Conservation (phyloP, 2,113 vertebrate genomes). For the Brienomyrus longianalis region DNA sequence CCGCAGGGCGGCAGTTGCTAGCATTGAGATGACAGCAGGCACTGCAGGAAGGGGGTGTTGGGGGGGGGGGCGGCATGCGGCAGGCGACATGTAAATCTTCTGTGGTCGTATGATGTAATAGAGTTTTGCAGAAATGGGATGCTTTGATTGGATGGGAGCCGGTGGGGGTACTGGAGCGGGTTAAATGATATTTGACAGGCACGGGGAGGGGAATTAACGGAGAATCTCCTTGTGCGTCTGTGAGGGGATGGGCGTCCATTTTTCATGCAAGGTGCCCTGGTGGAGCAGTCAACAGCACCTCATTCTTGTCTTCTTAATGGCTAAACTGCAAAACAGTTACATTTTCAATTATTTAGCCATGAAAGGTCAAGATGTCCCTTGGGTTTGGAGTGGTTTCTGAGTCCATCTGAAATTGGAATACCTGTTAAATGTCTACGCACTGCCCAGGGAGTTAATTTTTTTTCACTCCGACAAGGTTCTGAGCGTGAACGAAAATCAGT, state of each 20-base stretch:
- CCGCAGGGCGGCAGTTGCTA: not conserved
- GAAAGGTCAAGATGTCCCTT: not conserved
- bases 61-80: not conserved
- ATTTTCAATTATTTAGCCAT: conserved; percentile 1
- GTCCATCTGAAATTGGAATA: not conserved
- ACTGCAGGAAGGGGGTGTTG: not conserved
- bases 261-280: not conserved
- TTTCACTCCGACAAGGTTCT: not conserved
- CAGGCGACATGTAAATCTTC: not conserved
- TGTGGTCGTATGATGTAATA: conserved; percentile 6
- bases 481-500: not conserved
- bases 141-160: not conserved
- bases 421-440: not conserved
- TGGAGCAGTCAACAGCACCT: not conserved
- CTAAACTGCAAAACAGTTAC: not conserved
- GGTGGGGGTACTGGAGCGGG: not conserved
- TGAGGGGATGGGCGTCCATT: not conserved
- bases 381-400: not conserved
- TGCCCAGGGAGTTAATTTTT: not conserved
- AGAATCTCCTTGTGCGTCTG: not conserved
- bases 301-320: not conserved
- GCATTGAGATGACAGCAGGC: not conserved
- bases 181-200: conserved; percentile 5
- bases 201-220: not conserved
- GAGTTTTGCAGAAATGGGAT: not conserved